Percentiles rank a stretch among this genome's conserved stretches.
phyloP scores from a whole-genome alignment of 2,113 vertebrate species.

The Procavia capensis region DNA sequence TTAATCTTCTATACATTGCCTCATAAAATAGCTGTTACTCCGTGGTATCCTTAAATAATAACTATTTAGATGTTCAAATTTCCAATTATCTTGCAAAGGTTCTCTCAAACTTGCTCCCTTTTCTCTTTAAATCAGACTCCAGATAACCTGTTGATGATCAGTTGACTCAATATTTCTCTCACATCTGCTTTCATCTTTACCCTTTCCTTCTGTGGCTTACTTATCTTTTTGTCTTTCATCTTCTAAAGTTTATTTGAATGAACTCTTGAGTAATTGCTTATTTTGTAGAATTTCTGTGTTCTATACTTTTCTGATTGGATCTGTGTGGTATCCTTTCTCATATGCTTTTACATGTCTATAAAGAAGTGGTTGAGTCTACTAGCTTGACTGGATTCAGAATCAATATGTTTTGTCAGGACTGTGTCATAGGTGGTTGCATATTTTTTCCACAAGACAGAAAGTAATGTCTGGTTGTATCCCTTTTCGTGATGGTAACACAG shows the following conservation, averaged over 20 bases:
- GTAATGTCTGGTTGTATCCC: not conserved
- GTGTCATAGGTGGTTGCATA: not conserved
- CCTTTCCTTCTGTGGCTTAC: accelerated
- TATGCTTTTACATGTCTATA: not conserved
- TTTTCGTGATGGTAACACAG: not conserved
- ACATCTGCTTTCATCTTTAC: not conserved
- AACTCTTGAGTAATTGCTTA: not conserved
- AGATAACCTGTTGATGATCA: not conserved
- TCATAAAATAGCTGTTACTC: not conserved
- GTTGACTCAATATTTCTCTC: not conserved
- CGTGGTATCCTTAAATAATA: not conserved
- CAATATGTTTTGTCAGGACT: not conserved
- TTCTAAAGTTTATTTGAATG: not conserved
- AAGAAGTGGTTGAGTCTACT: not conserved
- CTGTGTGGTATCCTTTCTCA: not conserved
- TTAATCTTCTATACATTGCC: not conserved
- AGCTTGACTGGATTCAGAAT: not conserved
- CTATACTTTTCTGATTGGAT: not conserved
- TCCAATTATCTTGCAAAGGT: not conserved
- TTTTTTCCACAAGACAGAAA: not conserved
- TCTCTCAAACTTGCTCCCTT: not conserved
- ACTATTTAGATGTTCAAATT: not conserved
- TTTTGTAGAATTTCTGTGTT: not conserved
- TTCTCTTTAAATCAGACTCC: not conserved
- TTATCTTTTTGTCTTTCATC: not conserved